phyloP scores from a whole-genome alignment of 2,113 vertebrate species.

The Cinclus mexicanus region DNA sequence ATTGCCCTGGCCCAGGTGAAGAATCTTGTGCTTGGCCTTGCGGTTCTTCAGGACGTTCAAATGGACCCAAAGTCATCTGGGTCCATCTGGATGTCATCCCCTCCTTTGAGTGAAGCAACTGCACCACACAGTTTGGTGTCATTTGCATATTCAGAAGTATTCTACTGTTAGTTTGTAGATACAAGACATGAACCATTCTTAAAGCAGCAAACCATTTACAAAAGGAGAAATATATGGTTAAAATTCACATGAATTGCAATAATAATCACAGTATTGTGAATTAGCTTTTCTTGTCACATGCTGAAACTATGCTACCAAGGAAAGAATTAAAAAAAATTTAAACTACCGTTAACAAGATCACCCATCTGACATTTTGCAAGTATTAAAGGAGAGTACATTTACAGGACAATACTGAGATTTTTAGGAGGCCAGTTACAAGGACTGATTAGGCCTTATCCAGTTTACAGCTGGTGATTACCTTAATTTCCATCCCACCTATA shows the following conservation, averaged over 20 bases:
- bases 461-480: neutral
- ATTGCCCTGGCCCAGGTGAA: neutral
- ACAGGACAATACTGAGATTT: neutral
- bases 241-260: neutral
- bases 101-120: neutral
- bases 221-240: neutral
- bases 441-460: neutral
- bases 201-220: neutral
- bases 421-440: neutral
- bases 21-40: neutral
- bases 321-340: neutral
- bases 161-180: neutral
- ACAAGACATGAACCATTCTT: neutral
- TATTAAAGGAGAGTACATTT: neutral
- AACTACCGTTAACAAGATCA: neutral
- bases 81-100: neutral
- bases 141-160: neutral
- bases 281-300: neutral
- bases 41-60: neutral
- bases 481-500: neutral
- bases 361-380: neutral
- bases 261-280: neutral
- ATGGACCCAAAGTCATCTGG: fast-evolving
- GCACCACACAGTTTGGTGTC: fast-evolving
- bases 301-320: neutral